Evolutionary conservation across 1,140 invertebrate genomes (phyloP).

Genomic region (Doryteuthis pealeii): DNA sequence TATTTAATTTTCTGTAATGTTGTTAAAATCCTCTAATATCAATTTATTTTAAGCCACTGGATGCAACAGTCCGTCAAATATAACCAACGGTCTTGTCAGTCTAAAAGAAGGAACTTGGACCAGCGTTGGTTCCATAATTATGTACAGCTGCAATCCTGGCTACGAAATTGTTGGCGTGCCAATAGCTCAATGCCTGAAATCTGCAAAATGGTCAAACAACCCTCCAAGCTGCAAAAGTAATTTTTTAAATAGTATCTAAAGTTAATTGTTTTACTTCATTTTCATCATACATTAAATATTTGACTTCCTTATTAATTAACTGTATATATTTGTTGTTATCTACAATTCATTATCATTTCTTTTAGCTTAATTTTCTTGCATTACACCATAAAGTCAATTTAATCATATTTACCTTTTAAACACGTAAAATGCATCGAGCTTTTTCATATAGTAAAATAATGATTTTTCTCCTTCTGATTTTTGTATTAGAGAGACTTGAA

Average conservation of each 20-base stretch:
- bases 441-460: too few species aligned
- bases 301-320: not conserved
- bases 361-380: too few species aligned
- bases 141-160: constrained; percentile 36
- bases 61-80: constrained; percentile 20
- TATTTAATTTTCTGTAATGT: not conserved
- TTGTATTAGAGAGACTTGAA: too few species aligned
- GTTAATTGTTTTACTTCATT: too few species aligned
- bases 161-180: constrained; percentile 38
- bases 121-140: constrained; percentile 31
- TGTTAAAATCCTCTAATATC: not conserved
- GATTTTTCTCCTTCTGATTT: too few species aligned
- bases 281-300: not conserved
- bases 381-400: too few species aligned
- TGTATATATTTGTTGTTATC: too few species aligned
- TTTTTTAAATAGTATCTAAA: too few species aligned
- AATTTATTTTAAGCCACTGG: constrained; percentile 25
- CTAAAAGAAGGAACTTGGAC: constrained; percentile 22
- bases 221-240: constrained; percentile 30
- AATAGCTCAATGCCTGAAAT: constrained; percentile 35
- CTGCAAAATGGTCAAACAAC: constrained; percentile 20
- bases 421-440: too few species aligned
- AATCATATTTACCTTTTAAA: too few species aligned
- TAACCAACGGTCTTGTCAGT: constrained; percentile 18
- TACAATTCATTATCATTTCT: too few species aligned